These are phyloP conservation scores for Eospalax fontanierii DNA, from an alignment of 2,797 vertebrate species.

Conservation along the genomic window DNA sequence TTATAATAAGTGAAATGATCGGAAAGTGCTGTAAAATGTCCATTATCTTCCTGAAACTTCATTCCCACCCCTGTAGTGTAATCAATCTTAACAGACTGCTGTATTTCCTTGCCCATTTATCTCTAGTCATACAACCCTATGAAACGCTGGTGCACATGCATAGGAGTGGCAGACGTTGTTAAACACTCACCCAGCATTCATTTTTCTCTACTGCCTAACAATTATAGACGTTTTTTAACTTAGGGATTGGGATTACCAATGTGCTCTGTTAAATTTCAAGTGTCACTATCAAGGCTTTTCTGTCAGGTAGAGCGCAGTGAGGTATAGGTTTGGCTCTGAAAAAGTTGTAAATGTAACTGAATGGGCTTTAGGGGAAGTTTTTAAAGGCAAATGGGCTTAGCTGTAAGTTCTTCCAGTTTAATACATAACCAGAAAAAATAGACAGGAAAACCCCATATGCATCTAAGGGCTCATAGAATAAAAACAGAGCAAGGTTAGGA, in stretches of 20 bases:
- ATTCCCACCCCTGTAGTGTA: not conserved
- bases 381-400: not conserved
- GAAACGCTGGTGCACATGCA: conserved; percentile 25
- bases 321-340: not conserved
- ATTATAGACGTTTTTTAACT: conserved; percentile 14
- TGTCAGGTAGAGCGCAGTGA: not conserved
- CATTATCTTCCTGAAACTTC: not conserved
- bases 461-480: not conserved
- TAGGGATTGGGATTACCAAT: not conserved
- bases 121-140: not conserved
- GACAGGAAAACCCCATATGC: too few species aligned
- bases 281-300: not conserved
- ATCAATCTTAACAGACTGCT: conserved; percentile 25
- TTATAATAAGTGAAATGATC: not conserved
- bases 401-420: not conserved
- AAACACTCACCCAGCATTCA: conserved; percentile 49
- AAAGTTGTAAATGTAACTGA: not conserved
- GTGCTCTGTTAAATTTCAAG: not conserved
- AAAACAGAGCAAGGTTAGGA: not conserved
- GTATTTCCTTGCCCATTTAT: conserved; percentile 46
- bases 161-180: conserved; percentile 23
- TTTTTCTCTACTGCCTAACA: conserved; percentile 60
- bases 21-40: not conserved
- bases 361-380: not conserved
- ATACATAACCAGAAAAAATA: not conserved